These are phyloP conservation scores for Nesoenas mayeri DNA, from an alignment of 2,113 vertebrate genomes.

Conservation along the genomic window DNA sequence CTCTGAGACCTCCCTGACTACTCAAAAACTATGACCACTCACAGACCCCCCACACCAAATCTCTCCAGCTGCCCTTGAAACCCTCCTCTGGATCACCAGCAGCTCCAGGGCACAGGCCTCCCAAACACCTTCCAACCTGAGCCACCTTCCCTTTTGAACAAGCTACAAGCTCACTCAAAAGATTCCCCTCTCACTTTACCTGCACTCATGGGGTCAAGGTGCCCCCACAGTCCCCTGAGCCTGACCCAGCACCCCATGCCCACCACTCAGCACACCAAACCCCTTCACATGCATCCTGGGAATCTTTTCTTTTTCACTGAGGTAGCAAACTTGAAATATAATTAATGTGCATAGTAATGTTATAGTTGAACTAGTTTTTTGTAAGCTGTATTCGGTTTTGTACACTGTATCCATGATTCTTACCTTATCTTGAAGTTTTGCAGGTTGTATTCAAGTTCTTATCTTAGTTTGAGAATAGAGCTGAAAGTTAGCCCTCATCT, in stretches of 20 bases:
- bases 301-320: background rate
- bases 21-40: background rate
- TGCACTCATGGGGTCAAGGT: background rate
- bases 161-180: rapidly evolving
- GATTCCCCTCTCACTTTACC: background rate
- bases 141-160: background rate
- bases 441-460: too few species aligned
- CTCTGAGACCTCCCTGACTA: background rate
- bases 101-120: rapidly evolving
- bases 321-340: background rate
- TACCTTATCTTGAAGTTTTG: too few species aligned
- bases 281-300: rapidly evolving
- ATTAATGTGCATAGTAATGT: background rate
- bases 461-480: too few species aligned
- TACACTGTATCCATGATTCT: too few species aligned
- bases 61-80: background rate
- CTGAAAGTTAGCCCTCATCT: too few species aligned
- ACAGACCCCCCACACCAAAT: background rate
- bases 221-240: rapidly evolving
- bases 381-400: too few species aligned
- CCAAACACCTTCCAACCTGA: background rate
- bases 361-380: too few species aligned
- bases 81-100: background rate
- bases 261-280: rapidly evolving
- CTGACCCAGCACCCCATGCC: rapidly evolving